Evolutionary conservation across 2,113 vertebrate genomes (phyloP).

Genomic region (Regulus satrapa): DNA sequence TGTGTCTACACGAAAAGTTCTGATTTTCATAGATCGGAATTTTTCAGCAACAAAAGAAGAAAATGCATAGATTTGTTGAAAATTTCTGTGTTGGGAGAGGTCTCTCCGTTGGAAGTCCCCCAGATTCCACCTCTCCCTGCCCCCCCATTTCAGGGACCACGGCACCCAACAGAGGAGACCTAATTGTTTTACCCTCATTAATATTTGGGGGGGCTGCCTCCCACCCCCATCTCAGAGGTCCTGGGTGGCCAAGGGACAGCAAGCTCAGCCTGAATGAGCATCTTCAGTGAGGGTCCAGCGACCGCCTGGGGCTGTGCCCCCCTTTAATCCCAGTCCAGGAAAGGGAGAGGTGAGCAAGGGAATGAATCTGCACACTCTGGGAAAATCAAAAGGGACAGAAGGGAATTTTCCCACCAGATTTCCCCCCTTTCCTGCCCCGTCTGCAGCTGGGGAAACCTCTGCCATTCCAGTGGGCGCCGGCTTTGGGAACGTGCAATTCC

Average conservation of each 20-base stretch:
- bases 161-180: neutral
- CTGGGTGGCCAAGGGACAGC: neutral
- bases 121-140: neutral
- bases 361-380: neutral
- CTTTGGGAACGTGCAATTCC: conserved; percentile 56
- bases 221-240: neutral
- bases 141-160: neutral
- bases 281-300: neutral
- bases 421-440: neutral
- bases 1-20: neutral
- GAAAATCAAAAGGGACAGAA: conserved; percentile 20
- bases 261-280: neutral
- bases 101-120: neutral
- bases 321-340: neutral
- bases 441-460: conserved; percentile 40
- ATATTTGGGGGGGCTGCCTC: neutral
- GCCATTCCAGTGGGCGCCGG: neutral
- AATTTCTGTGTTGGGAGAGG: neutral
- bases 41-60: neutral
- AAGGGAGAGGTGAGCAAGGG: neutral
- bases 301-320: neutral
- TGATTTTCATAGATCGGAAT: neutral
- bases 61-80: neutral
- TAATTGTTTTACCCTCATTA: neutral
- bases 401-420: neutral